These are phyloP conservation scores for Drosophila picticornis DNA, from an alignment of 2,888 invertebrate genomes.

Conservation along the genomic window DNA sequence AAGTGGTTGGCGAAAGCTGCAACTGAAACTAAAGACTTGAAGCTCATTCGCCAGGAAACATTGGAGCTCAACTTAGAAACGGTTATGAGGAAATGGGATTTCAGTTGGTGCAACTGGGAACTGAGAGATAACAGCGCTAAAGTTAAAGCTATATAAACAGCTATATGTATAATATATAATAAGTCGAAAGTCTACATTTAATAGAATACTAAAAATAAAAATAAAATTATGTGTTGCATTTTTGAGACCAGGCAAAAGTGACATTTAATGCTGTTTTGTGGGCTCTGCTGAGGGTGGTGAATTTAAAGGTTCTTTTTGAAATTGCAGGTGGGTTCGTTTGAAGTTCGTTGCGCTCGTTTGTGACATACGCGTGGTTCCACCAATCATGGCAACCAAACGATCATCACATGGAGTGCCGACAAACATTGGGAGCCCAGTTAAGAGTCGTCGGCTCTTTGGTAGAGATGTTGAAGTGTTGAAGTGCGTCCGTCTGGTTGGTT, in stretches of 20 bases:
- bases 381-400: slow-evolving; percentile 59
- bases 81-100: neutral
- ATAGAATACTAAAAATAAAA: neutral
- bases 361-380: slow-evolving; percentile 73
- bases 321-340: slow-evolving; percentile 29
- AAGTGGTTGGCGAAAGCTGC: slow-evolving; percentile 30
- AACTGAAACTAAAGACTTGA: neutral
- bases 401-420: slow-evolving; percentile 40
- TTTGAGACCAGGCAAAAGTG: neutral
- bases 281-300: slow-evolving; percentile 18
- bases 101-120: neutral
- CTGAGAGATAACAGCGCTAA: neutral
- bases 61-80: neutral
- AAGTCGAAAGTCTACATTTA: too few relatives aligned
- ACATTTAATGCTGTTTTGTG: neutral
- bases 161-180: neutral
- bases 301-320: neutral
- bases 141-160: neutral
- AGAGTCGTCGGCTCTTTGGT: slow-evolving; percentile 13
- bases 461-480: slow-evolving; percentile 4
- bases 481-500: slow-evolving; percentile 21
- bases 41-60: neutral
- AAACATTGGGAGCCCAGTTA: slow-evolving; percentile 3
- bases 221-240: neutral
- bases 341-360: slow-evolving; percentile 69